Conservation (phyloP, 2,888 invertebrate genomes). For the Chrysolina haemoptera region DNA sequence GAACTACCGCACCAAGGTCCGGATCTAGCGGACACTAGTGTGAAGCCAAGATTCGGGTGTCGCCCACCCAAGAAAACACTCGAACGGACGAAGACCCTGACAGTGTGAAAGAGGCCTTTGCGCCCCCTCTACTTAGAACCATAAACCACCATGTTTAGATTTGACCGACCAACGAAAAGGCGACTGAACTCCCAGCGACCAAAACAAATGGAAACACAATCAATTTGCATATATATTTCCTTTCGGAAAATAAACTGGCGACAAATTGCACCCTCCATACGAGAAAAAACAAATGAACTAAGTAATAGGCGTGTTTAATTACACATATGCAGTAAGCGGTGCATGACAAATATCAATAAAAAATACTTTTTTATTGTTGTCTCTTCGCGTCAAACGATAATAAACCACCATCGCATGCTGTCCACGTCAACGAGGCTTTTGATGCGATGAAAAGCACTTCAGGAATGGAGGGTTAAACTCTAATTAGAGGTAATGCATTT, state of each 20-base stretch:
- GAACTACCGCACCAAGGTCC: too few species aligned
- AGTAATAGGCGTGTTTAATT: constrained; percentile 38
- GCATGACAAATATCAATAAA: constrained; percentile 35
- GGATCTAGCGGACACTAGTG: too few species aligned
- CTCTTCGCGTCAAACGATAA: constrained; percentile 24
- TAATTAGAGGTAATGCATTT: constrained; percentile 31
- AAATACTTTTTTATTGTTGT: constrained; percentile 23
- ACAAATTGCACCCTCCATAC: constrained; percentile 27
- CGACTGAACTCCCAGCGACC: neutral
- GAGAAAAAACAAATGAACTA: constrained; percentile 26
- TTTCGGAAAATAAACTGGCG: neutral
- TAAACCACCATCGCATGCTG: constrained; percentile 25
- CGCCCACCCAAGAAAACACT: too few species aligned
- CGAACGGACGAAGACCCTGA: too few species aligned
- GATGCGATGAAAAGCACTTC: constrained; percentile 14
- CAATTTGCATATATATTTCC: constrained; percentile 20
- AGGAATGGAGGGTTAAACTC: constrained; percentile 12
- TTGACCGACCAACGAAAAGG: neutral
- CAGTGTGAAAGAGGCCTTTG: too few species aligned
- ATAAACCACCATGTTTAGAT: too few species aligned
- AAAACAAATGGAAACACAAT: neutral
- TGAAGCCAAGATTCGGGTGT: too few species aligned
- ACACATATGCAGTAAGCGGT: constrained; percentile 28
- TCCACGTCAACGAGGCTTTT: constrained; percentile 23
- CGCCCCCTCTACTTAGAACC: too few species aligned